Base-by-base conservation (phyloP, 2,888 invertebrate genomes). In the Dasysyrphus tricinctus region DNA sequence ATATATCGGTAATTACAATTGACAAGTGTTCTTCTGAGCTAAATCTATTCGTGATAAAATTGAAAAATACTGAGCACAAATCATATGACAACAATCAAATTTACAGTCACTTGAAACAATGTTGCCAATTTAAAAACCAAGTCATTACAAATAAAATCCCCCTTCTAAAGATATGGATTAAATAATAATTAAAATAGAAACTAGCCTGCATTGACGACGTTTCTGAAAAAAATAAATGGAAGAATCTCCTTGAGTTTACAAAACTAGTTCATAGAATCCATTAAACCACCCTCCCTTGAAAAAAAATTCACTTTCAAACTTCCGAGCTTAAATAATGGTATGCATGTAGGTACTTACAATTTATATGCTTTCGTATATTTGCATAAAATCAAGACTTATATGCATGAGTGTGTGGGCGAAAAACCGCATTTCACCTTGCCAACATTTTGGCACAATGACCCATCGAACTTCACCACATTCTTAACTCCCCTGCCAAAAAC, bases 391-490 rank as follows among this genome's bases (percentile, higher is more conserved):
- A 14, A 39, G 0, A 19, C 39, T 24, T 0, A 4, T 42, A 11
- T 39, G 39, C 5, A 14, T 12, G 14, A 5, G 32, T 65, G 29
- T 32, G 44, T 8, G 63, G 14, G 57, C 12, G 57, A 61, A 69
- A 54, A 12, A 1, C 24, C 24, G 24, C 39, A 24, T 69, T 69
- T 51, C 39, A 51, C 69, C 54, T 54, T 54, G 39, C 12, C 37
- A 39, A 54, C 39, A 14, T 54, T 54, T 54, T 54, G 54, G 54
- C 69, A 69, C 69, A 37, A 54, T 69, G 69, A 51, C 51, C 69
- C 69, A 69, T 54, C 69, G 9, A 69, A 69, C 39, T 65, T 42
- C 65, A 34, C 65, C 16, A 51, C 3, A 14, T 24, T 19, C 49
- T 6, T 7, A 54, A 54, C n/a, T 51, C 57, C 32, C 44, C 56